Conservation (phyloP, 2,797 vertebrate species). For the Leucoraja ocellata region DNA sequence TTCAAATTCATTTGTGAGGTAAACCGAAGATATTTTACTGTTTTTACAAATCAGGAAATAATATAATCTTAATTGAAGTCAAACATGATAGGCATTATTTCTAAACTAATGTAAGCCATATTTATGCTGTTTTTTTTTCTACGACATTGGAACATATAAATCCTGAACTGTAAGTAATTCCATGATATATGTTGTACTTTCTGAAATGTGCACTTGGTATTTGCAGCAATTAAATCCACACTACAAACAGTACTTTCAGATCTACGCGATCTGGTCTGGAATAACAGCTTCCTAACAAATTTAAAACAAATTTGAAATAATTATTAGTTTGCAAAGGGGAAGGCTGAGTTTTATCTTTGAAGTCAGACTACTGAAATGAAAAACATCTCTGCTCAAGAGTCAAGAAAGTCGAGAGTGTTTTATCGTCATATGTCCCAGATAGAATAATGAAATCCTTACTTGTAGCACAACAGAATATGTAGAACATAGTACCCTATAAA, state of each 20-base stretch:
- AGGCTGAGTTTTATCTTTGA: not conserved
- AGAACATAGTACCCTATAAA: no score
- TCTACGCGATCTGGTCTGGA: not conserved
- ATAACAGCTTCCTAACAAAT: not conserved
- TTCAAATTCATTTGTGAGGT: conserved; percentile 27
- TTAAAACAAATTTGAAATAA: not conserved
- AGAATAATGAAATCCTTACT: no score
- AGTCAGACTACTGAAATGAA: no score
- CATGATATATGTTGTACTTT: not conserved
- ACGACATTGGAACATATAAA: conserved; percentile 1
- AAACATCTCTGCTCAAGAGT: not conserved
- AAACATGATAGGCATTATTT: conserved; percentile 22
- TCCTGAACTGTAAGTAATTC: not conserved
- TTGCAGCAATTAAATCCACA: not conserved
- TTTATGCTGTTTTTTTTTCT: not conserved
- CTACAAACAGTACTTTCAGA: not conserved
- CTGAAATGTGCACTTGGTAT: not conserved
- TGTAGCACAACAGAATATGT: no score
- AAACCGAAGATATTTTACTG: conserved; percentile 29
- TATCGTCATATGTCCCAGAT: no score
- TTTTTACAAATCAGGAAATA: conserved; percentile 32
- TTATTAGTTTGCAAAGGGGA: not conserved
- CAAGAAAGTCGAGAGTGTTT: no score
- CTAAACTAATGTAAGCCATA: conserved; percentile 15
- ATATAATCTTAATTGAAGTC: conserved; percentile 25